A percentile compares a stretch with the other conserved stretches of the same genome.
phyloP scores from a whole-genome alignment of 30 jellyfish, hydroid and myxozoan genomes.

The Pelagia noctiluca region DNA sequence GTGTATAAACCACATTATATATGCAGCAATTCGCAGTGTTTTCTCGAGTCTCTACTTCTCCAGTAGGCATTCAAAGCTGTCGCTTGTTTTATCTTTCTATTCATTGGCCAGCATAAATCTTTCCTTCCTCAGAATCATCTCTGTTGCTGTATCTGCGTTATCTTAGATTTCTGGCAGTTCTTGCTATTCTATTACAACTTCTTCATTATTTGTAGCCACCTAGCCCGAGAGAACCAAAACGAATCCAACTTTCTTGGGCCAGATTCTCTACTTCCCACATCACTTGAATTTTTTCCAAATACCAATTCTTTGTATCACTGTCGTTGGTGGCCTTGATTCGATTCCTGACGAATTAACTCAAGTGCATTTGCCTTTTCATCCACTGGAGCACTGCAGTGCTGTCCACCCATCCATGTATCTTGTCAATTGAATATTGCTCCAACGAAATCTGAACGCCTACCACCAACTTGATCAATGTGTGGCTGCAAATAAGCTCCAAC shows the following conservation, averaged over 20 bases:
- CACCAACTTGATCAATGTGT: conserved; percentile 16
- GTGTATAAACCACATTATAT: conserved; percentile 13
- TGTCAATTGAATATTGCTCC: conserved; percentile 20
- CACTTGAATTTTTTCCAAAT: conserved; percentile 56
- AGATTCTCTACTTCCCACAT: conserved; percentile 60
- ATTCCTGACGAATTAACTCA: conserved; percentile 59
- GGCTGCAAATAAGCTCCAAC: conserved; percentile 23
- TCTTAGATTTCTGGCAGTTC: conserved; percentile 31
- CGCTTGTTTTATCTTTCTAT: neutral
- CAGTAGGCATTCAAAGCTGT: conserved; percentile 32
- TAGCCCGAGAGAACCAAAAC: conserved; percentile 45
- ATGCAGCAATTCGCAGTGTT: conserved; percentile 49
- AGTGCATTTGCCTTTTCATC: conserved; percentile 22
- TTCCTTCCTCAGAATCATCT: conserved; percentile 37
- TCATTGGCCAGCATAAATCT: conserved; percentile 4
- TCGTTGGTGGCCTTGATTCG: conserved; percentile 61
- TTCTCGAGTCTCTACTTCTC: conserved; percentile 37
- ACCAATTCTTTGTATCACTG: conserved; percentile 53
- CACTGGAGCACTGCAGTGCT: conserved; percentile 28
- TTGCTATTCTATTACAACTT: conserved; percentile 42
- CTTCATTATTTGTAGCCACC: conserved; percentile 29
- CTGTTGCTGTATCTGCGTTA: conserved; percentile 32
- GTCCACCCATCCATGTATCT: conserved; percentile 45
- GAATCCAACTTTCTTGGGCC: conserved; percentile 47
- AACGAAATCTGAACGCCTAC: conserved; percentile 23